Evolutionary conservation across 2,888 invertebrate genomes (phyloP), one percentile per base, ranked within the genome.

Genomic region (Caenorhabditis afra): DNA sequence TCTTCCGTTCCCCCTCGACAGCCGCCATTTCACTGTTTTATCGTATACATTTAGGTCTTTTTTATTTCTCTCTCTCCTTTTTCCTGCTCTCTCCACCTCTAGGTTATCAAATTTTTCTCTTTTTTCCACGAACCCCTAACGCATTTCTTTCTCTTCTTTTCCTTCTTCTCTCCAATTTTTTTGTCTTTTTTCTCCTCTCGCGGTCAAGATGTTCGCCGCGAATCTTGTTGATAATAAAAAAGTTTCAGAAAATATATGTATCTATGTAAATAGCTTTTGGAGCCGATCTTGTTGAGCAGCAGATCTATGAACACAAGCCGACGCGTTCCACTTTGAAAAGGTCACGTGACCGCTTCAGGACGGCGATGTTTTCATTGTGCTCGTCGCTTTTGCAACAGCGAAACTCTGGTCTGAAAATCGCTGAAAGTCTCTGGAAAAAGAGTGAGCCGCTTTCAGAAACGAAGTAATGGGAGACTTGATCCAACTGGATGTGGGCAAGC

Each of bases 401-500:
- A n/a, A n/a, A n/a, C n/a, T n/a, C n/a, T n/a, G n/a, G n/a, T n/a
- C n/a, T n/a, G n/a, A n/a, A n/a, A n/a, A n/a, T n/a, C n/a, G n/a
- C n/a, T n/a, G n/a, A n/a, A n/a, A n/a, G n/a, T n/a, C n/a, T n/a
- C n/a, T n/a, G n/a, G n/a, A n/a, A n/a, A n/a, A n/a, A n/a, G n/a
- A n/a, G n/a, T n/a, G n/a, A n/a, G n/a, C n/a, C n/a, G n/a, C n/a
- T 45, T 71, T n/a, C 64, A 71, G 71, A 64, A 71, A 64, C 62
- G n/a, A 47, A 44, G 37, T 52, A 65, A 84, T 84, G 82, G 84
- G 84, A 44, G 86, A 87, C 61, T 74, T 87, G 73, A 86, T 87
- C 68, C 87, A 87, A 68, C 68, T 87, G 49, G 79, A 75, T 41
- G 82, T 82, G 37, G 87, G 87, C n/a, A 71, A 76, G 14, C 81